These are phyloP conservation scores for Melanostigma gelatinosum DNA, from an alignment of 2,113 vertebrate species.

Conservation along the genomic window DNA sequence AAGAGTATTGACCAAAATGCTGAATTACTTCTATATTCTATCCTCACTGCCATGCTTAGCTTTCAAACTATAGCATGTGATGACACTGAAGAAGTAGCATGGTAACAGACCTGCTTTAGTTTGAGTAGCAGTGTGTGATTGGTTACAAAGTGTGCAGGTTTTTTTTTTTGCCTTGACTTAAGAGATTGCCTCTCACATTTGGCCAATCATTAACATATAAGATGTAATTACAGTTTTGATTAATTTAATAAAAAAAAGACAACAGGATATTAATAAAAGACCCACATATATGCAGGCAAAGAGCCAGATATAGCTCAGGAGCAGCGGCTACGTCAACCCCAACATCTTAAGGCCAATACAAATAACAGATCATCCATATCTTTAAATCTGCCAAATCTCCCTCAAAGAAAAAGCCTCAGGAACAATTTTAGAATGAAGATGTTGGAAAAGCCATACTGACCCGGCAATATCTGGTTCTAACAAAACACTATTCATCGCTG, in stretches of 20 bases:
- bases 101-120: not conserved
- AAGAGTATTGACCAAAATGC: not conserved
- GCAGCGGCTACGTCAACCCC: not conserved
- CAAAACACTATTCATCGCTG: not conserved
- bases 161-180: not conserved
- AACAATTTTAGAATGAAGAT: slow-evolving; percentile 6
- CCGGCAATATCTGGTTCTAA: slow-evolving; percentile 8
- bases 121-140: not conserved
- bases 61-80: not conserved
- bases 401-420: not conserved
- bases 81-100: not conserved
- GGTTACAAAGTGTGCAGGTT: not conserved
- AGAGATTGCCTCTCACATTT: not conserved
- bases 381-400: slow-evolving; percentile 13
- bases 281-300: not conserved
- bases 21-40: not conserved
- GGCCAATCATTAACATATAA: slow-evolving; percentile 7
- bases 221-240: not conserved
- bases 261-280: slow-evolving; percentile 27
- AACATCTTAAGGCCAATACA: not conserved
- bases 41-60: not conserved
- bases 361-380: slow-evolving; percentile 3
- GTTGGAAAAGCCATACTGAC: not conserved
- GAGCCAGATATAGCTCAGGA: not conserved
- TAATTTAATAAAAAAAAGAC: slow-evolving; percentile 4